These are phyloP conservation scores for Mesocricetus auratus DNA, from an alignment of 2,113 vertebrate species.

Conservation along the genomic window DNA sequence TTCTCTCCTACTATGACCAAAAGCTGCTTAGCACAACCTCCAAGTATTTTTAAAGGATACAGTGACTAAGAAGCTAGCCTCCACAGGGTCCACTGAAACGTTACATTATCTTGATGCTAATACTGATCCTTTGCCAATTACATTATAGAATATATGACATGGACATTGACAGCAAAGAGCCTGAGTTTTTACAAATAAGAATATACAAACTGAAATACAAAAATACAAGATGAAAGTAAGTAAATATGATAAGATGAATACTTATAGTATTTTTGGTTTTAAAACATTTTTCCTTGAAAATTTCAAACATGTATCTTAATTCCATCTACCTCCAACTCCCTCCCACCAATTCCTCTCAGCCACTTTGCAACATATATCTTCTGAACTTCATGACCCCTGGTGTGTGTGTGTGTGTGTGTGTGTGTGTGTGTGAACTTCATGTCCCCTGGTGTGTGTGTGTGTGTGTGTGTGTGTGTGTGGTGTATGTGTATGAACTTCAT, in stretches of 20 bases:
- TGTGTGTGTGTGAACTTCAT: too few species aligned
- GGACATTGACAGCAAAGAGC: slow-evolving; percentile 12
- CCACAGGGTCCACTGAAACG: background rate
- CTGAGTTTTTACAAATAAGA: slow-evolving; percentile 24
- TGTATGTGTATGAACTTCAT: too few species aligned
- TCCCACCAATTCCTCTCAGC: background rate
- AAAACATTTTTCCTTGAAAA: background rate
- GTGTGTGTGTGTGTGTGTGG: too few species aligned
- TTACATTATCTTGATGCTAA: background rate
- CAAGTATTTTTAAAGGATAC: slow-evolving; percentile 22
- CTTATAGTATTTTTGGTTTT: background rate
- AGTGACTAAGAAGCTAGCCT: background rate
- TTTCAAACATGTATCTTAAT: background rate
- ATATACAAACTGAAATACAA: background rate
- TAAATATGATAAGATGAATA: background rate
- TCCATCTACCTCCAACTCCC: background rate
- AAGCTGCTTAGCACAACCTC: background rate
- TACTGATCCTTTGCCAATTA: background rate
- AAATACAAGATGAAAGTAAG: background rate
- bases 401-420: too few species aligned
- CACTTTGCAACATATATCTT: background rate
- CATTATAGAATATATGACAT: background rate
- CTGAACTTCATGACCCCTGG: background rate
- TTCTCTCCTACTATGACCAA: background rate
- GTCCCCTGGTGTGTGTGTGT: background rate